Evolutionary conservation across 2,888 invertebrate species (phyloP), one percentile per base, ranked within the genome.

Genomic region (Glyphotaelius pellucidus): DNA sequence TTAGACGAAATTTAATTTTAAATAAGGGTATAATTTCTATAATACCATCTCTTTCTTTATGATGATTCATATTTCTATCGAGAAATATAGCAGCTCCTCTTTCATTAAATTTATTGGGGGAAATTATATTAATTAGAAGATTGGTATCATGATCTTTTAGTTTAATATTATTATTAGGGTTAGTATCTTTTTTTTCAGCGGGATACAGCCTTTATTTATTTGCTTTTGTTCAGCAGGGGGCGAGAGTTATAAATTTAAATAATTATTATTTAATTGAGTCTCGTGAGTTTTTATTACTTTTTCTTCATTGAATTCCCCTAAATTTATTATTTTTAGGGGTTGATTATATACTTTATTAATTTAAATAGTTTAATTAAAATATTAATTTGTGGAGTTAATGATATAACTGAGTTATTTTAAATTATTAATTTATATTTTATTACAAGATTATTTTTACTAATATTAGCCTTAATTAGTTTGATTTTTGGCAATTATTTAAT

Each of bases 311-410:
- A 95, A 94, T 97, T 93, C 96, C 97, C 94, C 96, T 97, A 95
- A 97, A 97, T 97, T 94, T 97, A 94, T 94, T 97, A 95, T 95
- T 97, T 95, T 95, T 97, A 94, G 96, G 96, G 94, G 94, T 96
- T 94, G 96, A 96, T 94, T 95, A 95, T 96, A 94, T 96, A 95
- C 94, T 95, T 96, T 95, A 95, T 95, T 91, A n/a, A 91, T 95
- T 97, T 97, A 96, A 96, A 96, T 97, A 97, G 96, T 97, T 97
- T 97, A 97, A 95, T 87, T 93, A 97, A 97, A 97, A 97, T 96
- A 95, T 96, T 97, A 96, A 97, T 97, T 97, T 97, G 97, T 97
- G 97, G 96, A 94, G 92, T 97, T 96, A 96, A 96, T 95, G 96
- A 96, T 96, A 95, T 95, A 42, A 91, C 91, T 90, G 93, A 52